Conservation (phyloP, 2,113 vertebrate species). For the Carassius gibelio region DNA sequence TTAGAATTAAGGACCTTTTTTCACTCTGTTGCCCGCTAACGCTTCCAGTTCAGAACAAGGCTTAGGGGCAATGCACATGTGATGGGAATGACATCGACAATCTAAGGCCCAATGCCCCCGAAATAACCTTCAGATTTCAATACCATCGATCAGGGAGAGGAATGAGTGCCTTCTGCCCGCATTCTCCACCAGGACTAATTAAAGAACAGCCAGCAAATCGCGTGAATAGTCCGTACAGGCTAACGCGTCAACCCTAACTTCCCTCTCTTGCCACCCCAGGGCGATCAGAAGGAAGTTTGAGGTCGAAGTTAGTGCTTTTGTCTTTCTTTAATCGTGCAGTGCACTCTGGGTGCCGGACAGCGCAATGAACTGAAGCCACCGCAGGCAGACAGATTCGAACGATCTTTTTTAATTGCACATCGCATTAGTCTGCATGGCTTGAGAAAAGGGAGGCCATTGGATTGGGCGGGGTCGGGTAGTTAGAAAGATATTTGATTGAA, state of each 20-base stretch:
- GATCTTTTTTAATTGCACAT: slow-evolving; percentile 53
- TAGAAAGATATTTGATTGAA: slow-evolving; percentile 16
- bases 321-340: background rate
- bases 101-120: slow-evolving; percentile 72
- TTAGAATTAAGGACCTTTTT: slow-evolving; percentile 56
- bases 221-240: slow-evolving; percentile 28
- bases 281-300: slow-evolving; percentile 37
- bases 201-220: slow-evolving; percentile 42
- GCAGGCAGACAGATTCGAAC: slow-evolving; percentile 46
- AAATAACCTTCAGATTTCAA: slow-evolving; percentile 78
- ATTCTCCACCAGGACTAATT: slow-evolving; percentile 37
- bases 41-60: slow-evolving; percentile 44
- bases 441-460: slow-evolving; percentile 43
- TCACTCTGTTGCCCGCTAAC: slow-evolving; percentile 27
- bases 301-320: background rate
- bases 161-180: slow-evolving; percentile 47
- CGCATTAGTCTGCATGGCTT: slow-evolving; percentile 53
- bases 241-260: slow-evolving; percentile 12
- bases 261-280: slow-evolving; percentile 18
- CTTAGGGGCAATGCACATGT: slow-evolving; percentile 74
- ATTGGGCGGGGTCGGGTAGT: background rate
- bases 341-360: slow-evolving; percentile 3
- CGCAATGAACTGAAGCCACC: slow-evolving; percentile 23
- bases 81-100: slow-evolving; percentile 80
- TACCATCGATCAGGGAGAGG: slow-evolving; percentile 54